A percentile compares a stretch with the other conserved stretches of the same genome.
phyloP scores from a whole-genome alignment of 2,888 invertebrate genomes.

The Limnephilus lunatus region DNA sequence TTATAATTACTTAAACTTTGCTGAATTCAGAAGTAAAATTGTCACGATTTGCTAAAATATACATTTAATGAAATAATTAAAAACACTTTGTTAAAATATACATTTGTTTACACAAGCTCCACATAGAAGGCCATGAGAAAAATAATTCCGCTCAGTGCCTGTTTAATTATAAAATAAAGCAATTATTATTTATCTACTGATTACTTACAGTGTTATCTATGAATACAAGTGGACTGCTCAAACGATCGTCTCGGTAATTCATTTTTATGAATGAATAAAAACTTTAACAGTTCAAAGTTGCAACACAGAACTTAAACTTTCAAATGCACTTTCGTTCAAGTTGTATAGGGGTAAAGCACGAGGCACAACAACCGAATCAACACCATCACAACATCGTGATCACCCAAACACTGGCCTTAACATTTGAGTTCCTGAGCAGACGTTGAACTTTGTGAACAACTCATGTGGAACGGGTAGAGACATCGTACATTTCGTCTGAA shows the following conservation, averaged over 20 bases:
- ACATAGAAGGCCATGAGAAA: too few relatives aligned
- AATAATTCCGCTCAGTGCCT: too few relatives aligned
- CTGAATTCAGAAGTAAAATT: background rate
- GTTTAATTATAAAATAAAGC: background rate
- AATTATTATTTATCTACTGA: background rate
- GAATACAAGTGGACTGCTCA: constrained; percentile 6
- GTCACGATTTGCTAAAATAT: background rate
- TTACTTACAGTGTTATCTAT: constrained; percentile 3
- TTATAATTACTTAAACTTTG: background rate
- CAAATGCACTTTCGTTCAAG: background rate
- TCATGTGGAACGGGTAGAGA: background rate
- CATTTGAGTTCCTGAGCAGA: background rate
- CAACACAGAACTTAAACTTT: background rate
- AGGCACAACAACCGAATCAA: background rate
- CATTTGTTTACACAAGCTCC: too few relatives aligned
- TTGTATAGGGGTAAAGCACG: background rate
- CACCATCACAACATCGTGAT: background rate
- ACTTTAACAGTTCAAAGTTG: background rate
- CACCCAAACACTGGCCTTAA: background rate
- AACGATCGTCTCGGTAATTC: constrained; percentile 3
- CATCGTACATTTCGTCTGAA: background rate
- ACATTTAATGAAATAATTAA: too few relatives aligned
- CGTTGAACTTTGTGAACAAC: background rate
- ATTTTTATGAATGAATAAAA: constrained; percentile 7
- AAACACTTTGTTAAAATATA: too few relatives aligned